Evolutionary conservation across 2,888 invertebrate species (phyloP).

Genomic region (Cyclophora punctaria): DNA sequence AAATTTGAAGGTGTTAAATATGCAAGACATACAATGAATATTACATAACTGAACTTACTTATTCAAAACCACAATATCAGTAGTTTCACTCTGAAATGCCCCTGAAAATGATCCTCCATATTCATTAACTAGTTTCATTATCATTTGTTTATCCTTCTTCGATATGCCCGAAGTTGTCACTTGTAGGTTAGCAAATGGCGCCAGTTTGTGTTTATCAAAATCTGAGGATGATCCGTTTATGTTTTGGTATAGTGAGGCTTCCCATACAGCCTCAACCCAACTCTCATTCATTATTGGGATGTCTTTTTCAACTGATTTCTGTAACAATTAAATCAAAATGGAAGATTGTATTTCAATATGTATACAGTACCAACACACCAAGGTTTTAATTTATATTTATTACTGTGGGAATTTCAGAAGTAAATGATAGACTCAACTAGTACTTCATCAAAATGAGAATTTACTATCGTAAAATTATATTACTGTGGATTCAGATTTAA

Average conservation of each 20-base stretch:
- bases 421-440: too few relatives aligned
- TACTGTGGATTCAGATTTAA: background rate
- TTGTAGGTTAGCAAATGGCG: slow-evolving; percentile 84
- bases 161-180: slow-evolving; percentile 86
- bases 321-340: slow-evolving; percentile 10
- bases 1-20: too few relatives aligned
- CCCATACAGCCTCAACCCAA: slow-evolving; percentile 91
- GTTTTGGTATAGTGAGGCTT: slow-evolving; percentile 76
- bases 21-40: too few relatives aligned
- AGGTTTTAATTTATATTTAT: too few relatives aligned
- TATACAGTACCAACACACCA: too few relatives aligned
- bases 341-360: too few relatives aligned
- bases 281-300: slow-evolving; percentile 83
- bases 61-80: slow-evolving; percentile 73
- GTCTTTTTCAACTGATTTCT: slow-evolving; percentile 81
- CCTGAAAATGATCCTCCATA: slow-evolving; percentile 81
- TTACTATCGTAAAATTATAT: too few relatives aligned
- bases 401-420: too few relatives aligned
- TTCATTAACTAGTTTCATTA: slow-evolving; percentile 79
- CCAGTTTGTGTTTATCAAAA: slow-evolving; percentile 76
- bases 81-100: slow-evolving; percentile 65
- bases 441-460: too few relatives aligned
- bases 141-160: slow-evolving; percentile 76
- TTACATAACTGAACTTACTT: slow-evolving; percentile 51
- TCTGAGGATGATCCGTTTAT: slow-evolving; percentile 77